A percentile compares a stretch with the other conserved stretches of the same genome.
These are phyloP conservation scores for Diplosoma virens DNA, from an alignment of 23 tunicate species.

Conservation along the genomic window DNA sequence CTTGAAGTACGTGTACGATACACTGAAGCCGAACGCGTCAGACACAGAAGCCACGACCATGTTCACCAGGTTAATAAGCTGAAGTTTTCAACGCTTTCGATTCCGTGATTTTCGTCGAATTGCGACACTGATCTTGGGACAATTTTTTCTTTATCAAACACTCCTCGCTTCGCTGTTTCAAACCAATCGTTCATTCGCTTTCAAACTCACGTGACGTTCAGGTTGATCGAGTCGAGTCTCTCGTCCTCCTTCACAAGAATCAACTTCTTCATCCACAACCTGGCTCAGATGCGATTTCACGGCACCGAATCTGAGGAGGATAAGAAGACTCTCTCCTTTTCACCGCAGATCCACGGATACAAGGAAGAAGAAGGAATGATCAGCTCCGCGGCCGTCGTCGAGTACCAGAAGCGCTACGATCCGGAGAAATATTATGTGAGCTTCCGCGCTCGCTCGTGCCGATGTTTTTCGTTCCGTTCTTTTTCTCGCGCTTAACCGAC, in stretches of 20 bases:
- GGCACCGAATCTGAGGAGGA: slow-evolving; percentile 64
- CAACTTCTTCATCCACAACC: slow-evolving; percentile 98
- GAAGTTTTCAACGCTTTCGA: not conserved
- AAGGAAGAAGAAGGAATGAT: slow-evolving; percentile 67
- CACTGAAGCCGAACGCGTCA: slow-evolving; percentile 74
- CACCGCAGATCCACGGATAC: slow-evolving; percentile 56
- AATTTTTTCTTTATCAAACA: not conserved
- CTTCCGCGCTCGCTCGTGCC: no score
- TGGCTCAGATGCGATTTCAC: slow-evolving; percentile 87
- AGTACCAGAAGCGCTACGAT: slow-evolving; percentile 71
- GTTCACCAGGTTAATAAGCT: slow-evolving; percentile 84
- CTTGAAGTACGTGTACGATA: slow-evolving; percentile 83
- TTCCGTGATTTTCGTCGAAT: not conserved
- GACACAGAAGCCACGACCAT: slow-evolving; percentile 91
- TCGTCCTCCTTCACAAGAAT: slow-evolving; percentile 85
- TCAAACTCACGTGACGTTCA: no score
- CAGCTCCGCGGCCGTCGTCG: slow-evolving; percentile 52
- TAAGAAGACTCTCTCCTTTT: slow-evolving; percentile 67
- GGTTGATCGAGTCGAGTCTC: slow-evolving; percentile 77
- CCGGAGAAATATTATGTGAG: slow-evolving; percentile 92
- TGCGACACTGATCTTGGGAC: not conserved
- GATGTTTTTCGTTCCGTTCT: no score
- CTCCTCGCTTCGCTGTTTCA: no score
- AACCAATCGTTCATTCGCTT: no score
- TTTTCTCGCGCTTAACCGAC: no score